These are phyloP conservation scores for Limnephilus lunatus DNA, from an alignment of 2,888 invertebrate genomes.

Conservation along the genomic window DNA sequence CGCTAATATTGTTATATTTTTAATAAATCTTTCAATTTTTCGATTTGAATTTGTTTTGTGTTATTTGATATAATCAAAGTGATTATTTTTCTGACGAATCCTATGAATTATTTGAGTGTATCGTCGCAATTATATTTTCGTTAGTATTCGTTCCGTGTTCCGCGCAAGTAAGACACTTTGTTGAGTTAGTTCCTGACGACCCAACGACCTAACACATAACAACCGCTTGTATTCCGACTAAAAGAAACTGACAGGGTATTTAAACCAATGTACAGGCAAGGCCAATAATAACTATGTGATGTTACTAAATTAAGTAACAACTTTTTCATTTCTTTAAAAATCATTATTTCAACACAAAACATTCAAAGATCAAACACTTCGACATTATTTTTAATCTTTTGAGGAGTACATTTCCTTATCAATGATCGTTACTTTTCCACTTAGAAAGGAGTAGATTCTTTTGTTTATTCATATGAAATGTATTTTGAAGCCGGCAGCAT, in stretches of 20 bases:
- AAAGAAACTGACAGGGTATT: slow-evolving; percentile 66
- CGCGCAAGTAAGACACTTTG: background rate
- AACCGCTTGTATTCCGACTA: slow-evolving; percentile 50
- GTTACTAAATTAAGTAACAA: slow-evolving; percentile 52
- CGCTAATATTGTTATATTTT: slow-evolving; percentile 61
- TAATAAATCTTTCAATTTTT: slow-evolving; percentile 60
- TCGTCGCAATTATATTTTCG: slow-evolving; percentile 16
- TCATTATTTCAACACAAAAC: slow-evolving; percentile 35
- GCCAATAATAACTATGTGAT: slow-evolving; percentile 64
- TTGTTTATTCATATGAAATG: background rate
- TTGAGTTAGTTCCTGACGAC: slow-evolving; percentile 28
- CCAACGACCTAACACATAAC: background rate
- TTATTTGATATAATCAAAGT: slow-evolving; percentile 58
- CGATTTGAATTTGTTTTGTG: slow-evolving; percentile 58
- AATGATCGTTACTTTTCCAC: background rate
- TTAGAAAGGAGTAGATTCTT: background rate
- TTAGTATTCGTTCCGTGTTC: slow-evolving; percentile 24
- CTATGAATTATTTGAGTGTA: background rate
- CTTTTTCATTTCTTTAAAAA: slow-evolving; percentile 25
- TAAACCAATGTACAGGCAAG: slow-evolving; percentile 65
- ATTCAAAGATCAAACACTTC: slow-evolving; percentile 6
- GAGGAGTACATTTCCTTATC: background rate
- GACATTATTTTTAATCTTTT: background rate
- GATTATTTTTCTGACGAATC: slow-evolving; percentile 16
- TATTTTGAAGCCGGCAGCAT: background rate